phyloP scores from a whole-genome alignment of 2,797 vertebrate genomes.

The Lateolabrax maculatus region DNA sequence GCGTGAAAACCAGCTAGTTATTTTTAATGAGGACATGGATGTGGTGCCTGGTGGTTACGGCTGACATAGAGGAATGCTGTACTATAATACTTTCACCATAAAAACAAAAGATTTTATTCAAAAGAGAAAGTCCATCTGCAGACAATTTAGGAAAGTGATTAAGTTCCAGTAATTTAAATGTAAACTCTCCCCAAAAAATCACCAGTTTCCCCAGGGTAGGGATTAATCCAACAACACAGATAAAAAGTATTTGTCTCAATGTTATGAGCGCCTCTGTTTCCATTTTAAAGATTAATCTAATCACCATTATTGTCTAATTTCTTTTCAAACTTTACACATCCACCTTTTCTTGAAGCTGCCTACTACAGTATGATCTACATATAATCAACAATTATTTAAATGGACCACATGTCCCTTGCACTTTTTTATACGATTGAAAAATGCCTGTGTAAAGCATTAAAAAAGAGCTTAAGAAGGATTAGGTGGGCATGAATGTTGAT shows the following conservation, averaged over 20 bases:
- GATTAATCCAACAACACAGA: conserved; percentile 49
- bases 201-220: conserved; percentile 45
- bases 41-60: conserved; percentile 31
- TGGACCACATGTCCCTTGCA: too few species aligned
- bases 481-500: too few species aligned
- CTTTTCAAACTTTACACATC: conserved; percentile 28
- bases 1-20: conserved; percentile 48
- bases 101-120: conserved; percentile 44
- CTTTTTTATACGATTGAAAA: not conserved
- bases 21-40: conserved; percentile 50
- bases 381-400: too few species aligned
- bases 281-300: conserved; percentile 40
- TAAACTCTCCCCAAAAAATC: conserved; percentile 56
- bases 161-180: conserved; percentile 48
- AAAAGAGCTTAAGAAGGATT: not conserved
- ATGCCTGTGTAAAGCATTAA: not conserved
- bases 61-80: conserved; percentile 19
- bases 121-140: conserved; percentile 49
- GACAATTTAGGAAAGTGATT: conserved; percentile 46
- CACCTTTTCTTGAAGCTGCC: not conserved
- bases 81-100: conserved; percentile 7
- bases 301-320: conserved; percentile 11
- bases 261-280: conserved; percentile 39
- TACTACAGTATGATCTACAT: not conserved
- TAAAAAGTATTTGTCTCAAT: conserved; percentile 33